A percentile compares a stretch with the other conserved stretches of the same genome.
Conservation (phyloP, 2,113 vertebrate genomes). For the Sebastes fasciatus region DNA sequence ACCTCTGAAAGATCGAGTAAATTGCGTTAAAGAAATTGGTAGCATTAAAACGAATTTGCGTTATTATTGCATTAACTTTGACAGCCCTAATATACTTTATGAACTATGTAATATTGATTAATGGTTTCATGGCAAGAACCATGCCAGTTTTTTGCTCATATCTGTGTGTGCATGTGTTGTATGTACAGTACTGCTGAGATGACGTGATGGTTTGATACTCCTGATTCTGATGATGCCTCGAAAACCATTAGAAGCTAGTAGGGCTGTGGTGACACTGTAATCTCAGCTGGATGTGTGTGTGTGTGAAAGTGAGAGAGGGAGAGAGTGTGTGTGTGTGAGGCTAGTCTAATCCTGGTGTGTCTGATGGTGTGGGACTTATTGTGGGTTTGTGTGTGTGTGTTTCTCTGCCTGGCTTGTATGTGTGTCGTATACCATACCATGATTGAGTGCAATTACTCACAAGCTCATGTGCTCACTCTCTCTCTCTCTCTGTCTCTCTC, state of each 20-base stretch:
- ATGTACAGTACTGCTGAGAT: constrained; percentile 21
- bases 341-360: constrained; percentile 65
- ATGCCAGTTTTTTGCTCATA: not conserved
- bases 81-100: too few species aligned
- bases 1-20: too few species aligned
- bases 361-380: constrained; percentile 54
- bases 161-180: not conserved
- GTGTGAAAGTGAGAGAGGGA: not conserved
- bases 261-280: constrained; percentile 45
- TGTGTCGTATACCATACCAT: constrained; percentile 39
- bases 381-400: constrained; percentile 26
- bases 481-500: not conserved
- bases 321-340: not conserved
- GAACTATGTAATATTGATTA: too few species aligned
- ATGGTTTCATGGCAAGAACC: not conserved
- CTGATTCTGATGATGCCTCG: constrained; percentile 46
- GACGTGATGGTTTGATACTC: constrained; percentile 48
- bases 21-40: too few species aligned
- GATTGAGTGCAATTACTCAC: constrained; percentile 26
- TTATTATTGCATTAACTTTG: too few species aligned
- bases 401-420: constrained; percentile 16
- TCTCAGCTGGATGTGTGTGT: constrained; percentile 50
- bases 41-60: too few species aligned
- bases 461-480: constrained; percentile 1
- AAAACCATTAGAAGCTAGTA: constrained; percentile 51